phyloP scores from a whole-genome alignment of 2,888 invertebrate species.

The Nebria brevicollis region DNA sequence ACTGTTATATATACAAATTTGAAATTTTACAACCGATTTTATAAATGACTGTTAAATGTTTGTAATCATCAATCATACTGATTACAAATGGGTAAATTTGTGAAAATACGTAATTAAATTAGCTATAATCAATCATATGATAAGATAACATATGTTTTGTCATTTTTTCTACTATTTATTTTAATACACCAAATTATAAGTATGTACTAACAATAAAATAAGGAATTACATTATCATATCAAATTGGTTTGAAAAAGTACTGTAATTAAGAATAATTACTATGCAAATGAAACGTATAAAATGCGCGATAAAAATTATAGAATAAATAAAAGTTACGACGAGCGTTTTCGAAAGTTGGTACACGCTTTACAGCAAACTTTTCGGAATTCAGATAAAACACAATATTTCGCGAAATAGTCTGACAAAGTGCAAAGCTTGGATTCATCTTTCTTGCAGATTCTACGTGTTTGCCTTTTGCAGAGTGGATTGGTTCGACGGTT shows the following conservation, averaged over 20 bases:
- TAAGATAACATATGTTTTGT: neutral
- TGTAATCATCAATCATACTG: neutral
- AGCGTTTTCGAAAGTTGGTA: slow-evolving; percentile 17
- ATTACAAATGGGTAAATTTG: neutral
- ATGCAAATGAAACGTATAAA: no score
- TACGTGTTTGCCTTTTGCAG: slow-evolving; percentile 55
- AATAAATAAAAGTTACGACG: neutral
- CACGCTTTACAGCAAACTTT: slow-evolving; percentile 71
- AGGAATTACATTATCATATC: neutral
- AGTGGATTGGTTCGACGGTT: slow-evolving; percentile 53
- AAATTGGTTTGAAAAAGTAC: no score
- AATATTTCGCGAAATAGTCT: slow-evolving; percentile 62
- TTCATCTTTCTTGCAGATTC: slow-evolving; percentile 55
- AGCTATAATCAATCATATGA: neutral
- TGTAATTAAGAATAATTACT: no score
- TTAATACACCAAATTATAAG: neutral
- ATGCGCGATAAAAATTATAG: no score
- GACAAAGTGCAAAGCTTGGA: slow-evolving; percentile 65
- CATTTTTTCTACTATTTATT: neutral
- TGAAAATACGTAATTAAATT: neutral
- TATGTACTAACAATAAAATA: neutral
- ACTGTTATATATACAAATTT: neutral
- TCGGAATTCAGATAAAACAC: slow-evolving; percentile 68
- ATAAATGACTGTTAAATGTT: neutral
- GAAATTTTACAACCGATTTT: neutral